Evolutionary conservation across 2,113 vertebrate genomes (phyloP), one percentile per base, ranked within the genome.

Genomic region (Entelurus aequoreus): DNA sequence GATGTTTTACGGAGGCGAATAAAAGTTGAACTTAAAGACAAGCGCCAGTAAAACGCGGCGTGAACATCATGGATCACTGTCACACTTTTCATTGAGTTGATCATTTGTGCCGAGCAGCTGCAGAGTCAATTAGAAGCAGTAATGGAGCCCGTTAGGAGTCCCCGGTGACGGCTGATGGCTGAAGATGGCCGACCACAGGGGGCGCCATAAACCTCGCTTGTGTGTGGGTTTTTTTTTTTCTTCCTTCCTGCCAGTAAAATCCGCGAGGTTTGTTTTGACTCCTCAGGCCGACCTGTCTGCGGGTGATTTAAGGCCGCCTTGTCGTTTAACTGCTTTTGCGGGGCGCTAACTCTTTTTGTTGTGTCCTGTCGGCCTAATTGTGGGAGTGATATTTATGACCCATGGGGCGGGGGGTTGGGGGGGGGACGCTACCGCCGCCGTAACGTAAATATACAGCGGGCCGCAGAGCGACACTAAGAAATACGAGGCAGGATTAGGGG

Each of bases 281-380:
- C 78, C 85, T 73, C 51, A 6, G 72, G 81, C 65, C 44, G 60
- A 57, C 63, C 66, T 84, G 85, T 83, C 80, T 58, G 54, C 54
- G 2, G 13, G 74, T 83, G 85, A 90, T 84, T 84, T 85, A 89
- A 77, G 63, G 70, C 71, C 48, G 64, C 57, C 83, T 77, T 71
- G 82, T 85, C 82, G 84, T 87, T 90, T 87, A 81, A 81, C 74
- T 76, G 74, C 69, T 74, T 77, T 82, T 60, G 78, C 74, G 49
- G 48, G 6, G 13, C 37, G 2, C 56, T 19, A 60, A 62, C 52
- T 56, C 13, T 48, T 66, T 64, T 68, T 63, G 44, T 64, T 57
- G 54, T 69, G 64, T 62, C 60, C 50, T 62, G 71, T 67, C 63
- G 56, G 72, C 58, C 67, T 73, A 56, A 55, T 71, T 74, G 68